Evolutionary conservation across 2,888 invertebrate genomes (phyloP).

Genomic region (Erannis defoliaria): DNA sequence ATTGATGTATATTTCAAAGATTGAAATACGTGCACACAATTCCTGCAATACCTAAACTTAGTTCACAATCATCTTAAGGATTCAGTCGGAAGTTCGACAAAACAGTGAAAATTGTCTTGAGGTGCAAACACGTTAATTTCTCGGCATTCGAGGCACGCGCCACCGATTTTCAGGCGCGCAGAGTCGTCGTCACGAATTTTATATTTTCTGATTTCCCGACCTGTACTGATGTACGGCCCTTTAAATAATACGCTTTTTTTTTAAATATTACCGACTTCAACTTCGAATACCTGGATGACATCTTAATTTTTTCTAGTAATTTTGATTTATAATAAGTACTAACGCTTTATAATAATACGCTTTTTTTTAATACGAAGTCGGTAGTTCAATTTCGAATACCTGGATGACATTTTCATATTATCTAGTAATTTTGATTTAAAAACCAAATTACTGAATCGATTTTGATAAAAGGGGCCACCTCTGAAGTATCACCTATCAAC

Average conservation of each 20-base stretch:
- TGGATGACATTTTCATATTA: too few species aligned
- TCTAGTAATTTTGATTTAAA: too few species aligned
- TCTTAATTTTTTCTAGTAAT: too few species aligned
- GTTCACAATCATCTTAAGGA: slow-evolving; percentile 40
- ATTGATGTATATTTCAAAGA: background rate
- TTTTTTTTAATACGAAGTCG: too few species aligned
- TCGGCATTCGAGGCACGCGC: slow-evolving; percentile 66
- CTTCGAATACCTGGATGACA: too few species aligned
- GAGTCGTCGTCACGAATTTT: slow-evolving; percentile 54
- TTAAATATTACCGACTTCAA: too few species aligned
- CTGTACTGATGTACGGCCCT: background rate
- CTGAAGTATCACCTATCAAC: too few species aligned
- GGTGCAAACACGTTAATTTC: slow-evolving; percentile 45
- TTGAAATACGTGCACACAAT: background rate
- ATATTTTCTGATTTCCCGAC: slow-evolving; percentile 46
- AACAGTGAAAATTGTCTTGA: slow-evolving; percentile 43
- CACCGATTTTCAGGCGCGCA: slow-evolving; percentile 70
- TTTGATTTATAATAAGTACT: too few species aligned
- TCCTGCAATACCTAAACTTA: slow-evolving; percentile 22
- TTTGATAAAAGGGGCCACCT: too few species aligned
- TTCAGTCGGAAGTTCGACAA: slow-evolving; percentile 42
- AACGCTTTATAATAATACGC: too few species aligned
- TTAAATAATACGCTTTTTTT: background rate
- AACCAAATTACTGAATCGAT: too few species aligned
- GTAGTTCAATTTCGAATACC: too few species aligned